A percentile compares a stretch with the other conserved stretches of the same genome.
These are phyloP conservation scores for Spodoptera littoralis DNA, from an alignment of 2,888 invertebrate species.

Conservation along the genomic window DNA sequence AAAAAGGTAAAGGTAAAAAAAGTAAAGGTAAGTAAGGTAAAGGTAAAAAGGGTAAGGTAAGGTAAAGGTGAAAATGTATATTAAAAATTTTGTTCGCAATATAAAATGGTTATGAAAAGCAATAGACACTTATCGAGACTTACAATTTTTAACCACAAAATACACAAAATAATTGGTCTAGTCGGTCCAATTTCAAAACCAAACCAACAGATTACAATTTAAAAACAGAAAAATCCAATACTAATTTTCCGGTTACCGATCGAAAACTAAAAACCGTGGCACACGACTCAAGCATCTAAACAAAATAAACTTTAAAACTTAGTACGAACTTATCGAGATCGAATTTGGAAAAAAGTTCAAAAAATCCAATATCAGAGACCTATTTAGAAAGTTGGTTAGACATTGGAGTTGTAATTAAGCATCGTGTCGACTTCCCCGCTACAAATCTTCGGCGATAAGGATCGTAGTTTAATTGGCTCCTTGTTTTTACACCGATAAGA, in stretches of 20 bases:
- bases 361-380: constrained; percentile 46
- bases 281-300: constrained; percentile 19
- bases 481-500: constrained; percentile 58
- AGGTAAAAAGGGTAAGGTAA: too few species aligned
- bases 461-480: constrained; percentile 60
- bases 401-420: constrained; percentile 48
- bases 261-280: constrained; percentile 10
- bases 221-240: constrained; percentile 6
- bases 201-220: constrained; percentile 1
- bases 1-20: too few species aligned
- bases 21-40: too few species aligned
- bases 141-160: too few species aligned
- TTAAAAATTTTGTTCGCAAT: too few species aligned
- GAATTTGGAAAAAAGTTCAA: constrained; percentile 32
- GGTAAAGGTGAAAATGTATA: too few species aligned
- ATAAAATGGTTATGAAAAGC: too few species aligned
- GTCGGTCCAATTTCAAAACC: constrained; percentile 5
- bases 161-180: background rate
- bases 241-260: constrained; percentile 10
- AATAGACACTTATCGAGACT: too few species aligned
- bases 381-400: constrained; percentile 47
- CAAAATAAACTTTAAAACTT: constrained; percentile 19
- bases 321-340: constrained; percentile 3
- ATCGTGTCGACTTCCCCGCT: constrained; percentile 43
- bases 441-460: constrained; percentile 59